phyloP scores from a whole-genome alignment of 2,797 vertebrate species.

The Myotis planiceps region DNA sequence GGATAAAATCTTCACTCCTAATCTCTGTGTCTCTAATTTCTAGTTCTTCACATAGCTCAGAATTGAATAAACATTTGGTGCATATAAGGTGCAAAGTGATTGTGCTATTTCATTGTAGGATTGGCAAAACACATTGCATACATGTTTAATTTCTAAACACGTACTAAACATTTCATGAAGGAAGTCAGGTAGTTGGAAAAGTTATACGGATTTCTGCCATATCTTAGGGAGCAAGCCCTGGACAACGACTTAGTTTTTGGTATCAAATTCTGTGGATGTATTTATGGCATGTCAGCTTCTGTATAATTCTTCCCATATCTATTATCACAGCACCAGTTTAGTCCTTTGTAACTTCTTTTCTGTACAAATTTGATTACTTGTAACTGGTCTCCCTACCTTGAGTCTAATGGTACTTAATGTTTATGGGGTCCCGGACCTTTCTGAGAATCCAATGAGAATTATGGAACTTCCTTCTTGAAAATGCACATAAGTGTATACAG shows the following conservation, averaged over 20 bases:
- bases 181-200: background rate
- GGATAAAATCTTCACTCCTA: background rate
- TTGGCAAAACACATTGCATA: background rate
- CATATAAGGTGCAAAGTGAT: background rate
- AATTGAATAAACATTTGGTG: conserved; percentile 10
- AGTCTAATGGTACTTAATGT: conserved; percentile 37
- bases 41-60: background rate
- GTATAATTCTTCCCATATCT: background rate
- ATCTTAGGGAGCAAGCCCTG: background rate
- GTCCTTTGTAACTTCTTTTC: background rate
- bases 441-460: conserved; percentile 2
- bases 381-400: background rate
- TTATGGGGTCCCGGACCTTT: background rate
- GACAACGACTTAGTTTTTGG: background rate
- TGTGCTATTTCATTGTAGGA: background rate
- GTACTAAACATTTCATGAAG: conserved; percentile 9
- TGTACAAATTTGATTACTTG: conserved; percentile 35
- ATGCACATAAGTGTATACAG: background rate
- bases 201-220: background rate
- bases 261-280: background rate
- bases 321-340: background rate
- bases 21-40: background rate
- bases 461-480: background rate
- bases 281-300: background rate
- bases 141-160: background rate